Evolutionary conservation across 1,140 invertebrate genomes (phyloP).

Genomic region (Propsilocerus akamusi): DNA sequence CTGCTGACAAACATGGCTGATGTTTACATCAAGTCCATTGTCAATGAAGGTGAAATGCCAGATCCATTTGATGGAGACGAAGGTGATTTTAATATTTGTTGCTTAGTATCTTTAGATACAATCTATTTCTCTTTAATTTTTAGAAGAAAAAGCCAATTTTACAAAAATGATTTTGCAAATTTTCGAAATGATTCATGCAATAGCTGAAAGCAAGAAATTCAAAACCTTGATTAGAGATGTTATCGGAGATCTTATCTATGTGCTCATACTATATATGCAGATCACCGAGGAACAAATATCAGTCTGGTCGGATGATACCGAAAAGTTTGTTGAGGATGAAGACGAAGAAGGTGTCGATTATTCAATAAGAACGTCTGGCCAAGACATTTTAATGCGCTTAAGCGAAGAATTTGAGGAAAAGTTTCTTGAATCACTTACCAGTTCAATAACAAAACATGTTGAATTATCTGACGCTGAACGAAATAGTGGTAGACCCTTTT

Average conservation of each 20-base stretch:
- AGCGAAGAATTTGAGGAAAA: slow-evolving; percentile 41
- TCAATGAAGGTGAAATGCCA: slow-evolving; percentile 17
- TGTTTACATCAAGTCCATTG: slow-evolving; percentile 20
- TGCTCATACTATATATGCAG: slow-evolving; percentile 57
- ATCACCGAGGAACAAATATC: slow-evolving; percentile 57
- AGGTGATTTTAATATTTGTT: slow-evolving; percentile 8
- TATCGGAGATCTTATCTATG: slow-evolving; percentile 51
- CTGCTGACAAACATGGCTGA: slow-evolving; percentile 49
- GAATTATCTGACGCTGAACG: slow-evolving; percentile 32
- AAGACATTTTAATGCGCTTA: slow-evolving; percentile 42
- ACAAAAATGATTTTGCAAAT: slow-evolving; percentile 56
- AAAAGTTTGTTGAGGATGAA: slow-evolving; percentile 63
- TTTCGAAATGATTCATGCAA: slow-evolving; percentile 52
- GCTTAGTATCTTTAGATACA: background rate
- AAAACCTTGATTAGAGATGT: slow-evolving; percentile 42
- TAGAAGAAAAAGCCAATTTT: slow-evolving; percentile 53
- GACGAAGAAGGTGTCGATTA: slow-evolving; percentile 48
- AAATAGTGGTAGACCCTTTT: slow-evolving; percentile 31
- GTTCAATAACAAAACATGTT: slow-evolving; percentile 43
- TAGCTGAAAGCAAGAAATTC: slow-evolving; percentile 41
- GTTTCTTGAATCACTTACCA: slow-evolving; percentile 36
- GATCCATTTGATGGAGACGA: slow-evolving; percentile 13
- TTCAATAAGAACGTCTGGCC: slow-evolving; percentile 55
- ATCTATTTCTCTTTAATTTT: slow-evolving; percentile 5
- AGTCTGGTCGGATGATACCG: slow-evolving; percentile 47